These are phyloP conservation scores for Eupithecia vulgata DNA, from an alignment of 2,888 invertebrate species.

Conservation along the genomic window DNA sequence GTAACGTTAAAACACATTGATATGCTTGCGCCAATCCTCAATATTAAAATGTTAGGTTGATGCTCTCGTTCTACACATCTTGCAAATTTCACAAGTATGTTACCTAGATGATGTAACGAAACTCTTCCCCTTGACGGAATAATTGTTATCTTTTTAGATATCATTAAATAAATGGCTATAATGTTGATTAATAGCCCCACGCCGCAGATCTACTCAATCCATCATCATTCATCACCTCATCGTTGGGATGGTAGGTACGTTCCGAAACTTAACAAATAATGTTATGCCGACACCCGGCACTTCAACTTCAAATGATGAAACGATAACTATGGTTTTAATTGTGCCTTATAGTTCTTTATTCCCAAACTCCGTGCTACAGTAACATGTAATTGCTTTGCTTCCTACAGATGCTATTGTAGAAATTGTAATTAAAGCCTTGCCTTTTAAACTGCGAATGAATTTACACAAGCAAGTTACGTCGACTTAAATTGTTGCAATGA, in stretches of 20 bases:
- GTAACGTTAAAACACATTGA: not conserved
- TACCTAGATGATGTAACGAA: constrained; percentile 66
- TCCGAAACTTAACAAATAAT: constrained; percentile 51
- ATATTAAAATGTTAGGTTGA: constrained; percentile 54
- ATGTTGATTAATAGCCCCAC: constrained; percentile 60
- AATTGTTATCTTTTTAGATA: constrained; percentile 63
- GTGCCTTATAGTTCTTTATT: constrained; percentile 55
- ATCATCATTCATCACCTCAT: constrained; percentile 56
- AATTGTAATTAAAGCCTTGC: constrained; percentile 42
- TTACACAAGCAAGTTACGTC: constrained; percentile 26
- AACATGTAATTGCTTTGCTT: constrained; percentile 63
- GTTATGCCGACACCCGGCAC: constrained; percentile 57
- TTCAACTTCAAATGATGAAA: constrained; percentile 59
- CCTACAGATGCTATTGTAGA: constrained; percentile 51
- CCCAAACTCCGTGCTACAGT: constrained; percentile 53
- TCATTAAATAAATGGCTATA: constrained; percentile 52
- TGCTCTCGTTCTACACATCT: constrained; percentile 60
- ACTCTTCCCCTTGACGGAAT: constrained; percentile 61
- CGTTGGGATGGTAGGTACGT: constrained; percentile 41
- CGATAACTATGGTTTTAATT: constrained; percentile 55
- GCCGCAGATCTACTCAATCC: constrained; percentile 58
- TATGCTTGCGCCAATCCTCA: not conserved
- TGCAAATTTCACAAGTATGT: constrained; percentile 63
- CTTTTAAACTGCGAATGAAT: constrained; percentile 23
- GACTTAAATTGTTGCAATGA: constrained; percentile 32